These are phyloP conservation scores for Megalops cyprinoides DNA, from an alignment of 2,797 vertebrate species.

Conservation along the genomic window DNA sequence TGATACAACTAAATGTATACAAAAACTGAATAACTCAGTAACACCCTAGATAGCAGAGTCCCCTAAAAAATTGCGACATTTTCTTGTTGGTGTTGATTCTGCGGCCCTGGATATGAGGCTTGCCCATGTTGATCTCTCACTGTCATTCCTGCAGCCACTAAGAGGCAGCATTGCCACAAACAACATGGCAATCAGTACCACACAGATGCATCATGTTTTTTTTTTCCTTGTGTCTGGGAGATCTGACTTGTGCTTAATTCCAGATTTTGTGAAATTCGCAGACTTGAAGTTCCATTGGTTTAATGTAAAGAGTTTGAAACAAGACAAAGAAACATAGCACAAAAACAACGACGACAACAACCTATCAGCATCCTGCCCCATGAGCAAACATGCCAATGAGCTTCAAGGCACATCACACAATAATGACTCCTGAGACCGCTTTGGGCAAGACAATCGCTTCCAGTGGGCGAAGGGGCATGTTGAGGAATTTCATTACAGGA, in stretches of 20 bases:
- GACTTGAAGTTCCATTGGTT: neutral
- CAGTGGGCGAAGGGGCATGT: slow-evolving; percentile 13
- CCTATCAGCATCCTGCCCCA: slow-evolving; percentile 15
- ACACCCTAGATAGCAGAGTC: too few relatives aligned
- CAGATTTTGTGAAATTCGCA: neutral
- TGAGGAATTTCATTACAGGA: slow-evolving; percentile 47
- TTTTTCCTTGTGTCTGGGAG: neutral
- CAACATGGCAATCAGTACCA: slow-evolving; percentile 8
- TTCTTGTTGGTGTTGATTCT: too few relatives aligned
- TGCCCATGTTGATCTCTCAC: too few relatives aligned
- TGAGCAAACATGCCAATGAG: slow-evolving; percentile 45
- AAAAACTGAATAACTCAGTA: too few relatives aligned
- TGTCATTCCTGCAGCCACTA: slow-evolving; percentile 53
- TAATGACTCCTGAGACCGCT: slow-evolving; percentile 57
- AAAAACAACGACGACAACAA: slow-evolving; percentile 1
- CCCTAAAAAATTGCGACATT: too few relatives aligned
- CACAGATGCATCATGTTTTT: neutral
- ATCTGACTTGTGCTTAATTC: neutral
- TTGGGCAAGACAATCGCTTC: slow-evolving; percentile 47
- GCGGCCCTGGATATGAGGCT: too few relatives aligned
- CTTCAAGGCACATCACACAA: slow-evolving; percentile 45
- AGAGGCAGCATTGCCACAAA: slow-evolving; percentile 73
- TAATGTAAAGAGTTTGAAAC: slow-evolving; percentile 6
- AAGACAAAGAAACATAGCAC: slow-evolving; percentile 7
- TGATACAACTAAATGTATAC: too few relatives aligned